Base-by-base conservation (phyloP, 1,140 invertebrate genomes). In the Zaprionus davidi region DNA sequence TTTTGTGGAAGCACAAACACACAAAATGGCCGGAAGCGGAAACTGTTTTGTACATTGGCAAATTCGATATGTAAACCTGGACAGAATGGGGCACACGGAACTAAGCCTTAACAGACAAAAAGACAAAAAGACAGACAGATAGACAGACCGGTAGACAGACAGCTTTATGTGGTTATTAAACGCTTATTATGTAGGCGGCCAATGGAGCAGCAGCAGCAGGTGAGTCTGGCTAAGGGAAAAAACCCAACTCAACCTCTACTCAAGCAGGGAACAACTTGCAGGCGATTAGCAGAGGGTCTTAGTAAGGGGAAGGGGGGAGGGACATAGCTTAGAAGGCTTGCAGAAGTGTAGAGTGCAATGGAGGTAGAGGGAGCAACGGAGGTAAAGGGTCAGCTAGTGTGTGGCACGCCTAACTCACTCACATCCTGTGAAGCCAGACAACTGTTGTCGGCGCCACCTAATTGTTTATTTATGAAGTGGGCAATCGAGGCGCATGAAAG, bases 381-480 rank as follows among this genome's bases (percentile, higher is more conserved):
- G 41, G n/a, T 15, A 46, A 46, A 17, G 41, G 41, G 41, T 46
- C 41, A 46, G 41, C n/a, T 46, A 46, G 41, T 46, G 13, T 38
- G 41, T 28, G 15, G 24, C 11, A 0, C 6, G 20, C 20, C 46
- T 51, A 22, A 41, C 46, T 12, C 46, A 11, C 20, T 20, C 9
- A 11, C 5, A 38, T 34, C 63, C 59, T 81, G 76, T 71, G 79
- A 79, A 76, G 46, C 53, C 55, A 62, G 57, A 76, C 79, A 79
- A 76, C 68, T 79, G 79, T 71, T 70, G 31, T 46, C 20, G 15
- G 57, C 65, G 62, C 46, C 44, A 49, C 60, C 71, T 81, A 78
- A 81, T 81, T 81, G 67, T 68, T 81, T 81, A 81, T 81, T 81
- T 76, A 81, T 81, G 68, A 81, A 60, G 46, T 56, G 71, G 58